These are phyloP conservation scores for Anser brachyrhynchus DNA, from an alignment of 2,113 vertebrate genomes.

Conservation along the genomic window DNA sequence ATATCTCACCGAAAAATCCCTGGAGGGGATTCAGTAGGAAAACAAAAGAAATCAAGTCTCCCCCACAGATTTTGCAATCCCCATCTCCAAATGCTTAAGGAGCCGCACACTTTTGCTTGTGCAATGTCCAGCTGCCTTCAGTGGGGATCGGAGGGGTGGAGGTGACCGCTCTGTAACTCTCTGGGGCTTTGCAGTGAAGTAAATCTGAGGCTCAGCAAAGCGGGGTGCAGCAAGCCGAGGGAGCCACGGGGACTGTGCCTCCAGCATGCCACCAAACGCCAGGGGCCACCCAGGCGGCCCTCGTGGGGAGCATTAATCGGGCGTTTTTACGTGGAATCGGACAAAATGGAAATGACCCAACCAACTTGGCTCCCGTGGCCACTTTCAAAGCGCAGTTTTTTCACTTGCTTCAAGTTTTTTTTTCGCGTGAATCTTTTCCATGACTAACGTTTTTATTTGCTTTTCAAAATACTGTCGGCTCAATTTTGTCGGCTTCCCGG, in stretches of 20 bases:
- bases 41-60: not conserved
- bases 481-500: not conserved
- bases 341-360: accelerated
- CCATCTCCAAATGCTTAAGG: accelerated
- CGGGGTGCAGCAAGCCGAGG: accelerated
- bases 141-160: accelerated
- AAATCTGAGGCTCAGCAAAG: accelerated
- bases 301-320: not conserved
- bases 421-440: not conserved
- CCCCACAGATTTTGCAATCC: not conserved
- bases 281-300: not conserved
- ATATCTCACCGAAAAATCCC: accelerated
- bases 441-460: not conserved
- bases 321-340: accelerated
- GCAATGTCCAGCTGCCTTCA: accelerated
- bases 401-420: not conserved
- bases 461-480: not conserved
- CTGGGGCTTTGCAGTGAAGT: not conserved
- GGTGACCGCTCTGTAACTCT: not conserved
- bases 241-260: accelerated
- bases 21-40: accelerated
- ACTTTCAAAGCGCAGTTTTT: not conserved
- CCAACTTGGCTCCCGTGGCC: not conserved
- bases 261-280: not conserved
- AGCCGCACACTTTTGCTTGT: not conserved